Percentiles rank a stretch among this genome's conserved stretches.
Conservation (phyloP, 2,113 vertebrate genomes). For the Pelobates fuscus region DNA sequence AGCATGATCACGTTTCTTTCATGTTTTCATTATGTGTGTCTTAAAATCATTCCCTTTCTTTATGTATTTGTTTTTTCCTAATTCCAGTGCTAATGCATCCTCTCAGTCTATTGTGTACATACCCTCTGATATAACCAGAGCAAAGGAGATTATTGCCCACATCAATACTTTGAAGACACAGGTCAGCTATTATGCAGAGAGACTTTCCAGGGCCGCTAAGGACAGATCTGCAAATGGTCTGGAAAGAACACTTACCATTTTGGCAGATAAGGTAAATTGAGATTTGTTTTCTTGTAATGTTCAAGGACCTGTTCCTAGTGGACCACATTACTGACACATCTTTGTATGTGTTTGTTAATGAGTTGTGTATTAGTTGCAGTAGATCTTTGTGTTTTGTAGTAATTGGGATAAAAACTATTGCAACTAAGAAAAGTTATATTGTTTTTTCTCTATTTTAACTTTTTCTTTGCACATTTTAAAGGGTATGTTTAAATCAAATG, state of each 20-base stretch:
- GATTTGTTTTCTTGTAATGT: neutral
- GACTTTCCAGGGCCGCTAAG: constrained; percentile 92
- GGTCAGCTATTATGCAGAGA: constrained; percentile 96
- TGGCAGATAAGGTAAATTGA: constrained; percentile 90
- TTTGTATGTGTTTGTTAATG: neutral
- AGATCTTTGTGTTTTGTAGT: neutral
- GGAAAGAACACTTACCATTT: constrained; percentile 89
- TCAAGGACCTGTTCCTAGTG: too few relatives aligned
- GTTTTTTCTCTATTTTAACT: too few relatives aligned
- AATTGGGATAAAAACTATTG: too few relatives aligned
- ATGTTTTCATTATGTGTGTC: neutral
- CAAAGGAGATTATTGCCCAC: constrained; percentile 96
- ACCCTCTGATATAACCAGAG: constrained; percentile 88
- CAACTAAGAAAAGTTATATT: too few relatives aligned
- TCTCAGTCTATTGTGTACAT: constrained; percentile 94
- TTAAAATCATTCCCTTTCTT: too few relatives aligned
- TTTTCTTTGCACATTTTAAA: too few relatives aligned
- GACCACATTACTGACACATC: too few relatives aligned
- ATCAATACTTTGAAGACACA: constrained; percentile 97
- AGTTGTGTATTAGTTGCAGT: neutral
- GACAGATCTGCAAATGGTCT: constrained; percentile 91
- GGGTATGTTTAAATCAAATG: too few relatives aligned
- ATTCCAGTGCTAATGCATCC: constrained; percentile 78
- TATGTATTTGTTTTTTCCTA: constrained; percentile 44
- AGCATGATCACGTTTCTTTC: too few relatives aligned